Conservation (phyloP, 1,140 invertebrate species). For the Leucophenga varia region DNA sequence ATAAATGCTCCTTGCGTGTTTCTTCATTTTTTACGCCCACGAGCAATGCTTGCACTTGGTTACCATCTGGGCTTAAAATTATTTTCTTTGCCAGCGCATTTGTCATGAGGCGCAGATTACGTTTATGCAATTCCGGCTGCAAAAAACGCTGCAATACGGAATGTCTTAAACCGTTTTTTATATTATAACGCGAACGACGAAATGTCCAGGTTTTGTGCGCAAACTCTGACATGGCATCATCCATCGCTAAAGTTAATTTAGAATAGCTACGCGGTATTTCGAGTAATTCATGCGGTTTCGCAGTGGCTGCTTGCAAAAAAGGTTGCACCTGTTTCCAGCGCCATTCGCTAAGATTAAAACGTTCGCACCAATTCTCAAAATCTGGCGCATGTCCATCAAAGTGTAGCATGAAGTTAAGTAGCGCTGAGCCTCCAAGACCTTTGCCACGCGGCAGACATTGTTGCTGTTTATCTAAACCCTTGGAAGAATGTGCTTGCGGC, state of each 20-base stretch:
- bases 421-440: slow-evolving; percentile 70
- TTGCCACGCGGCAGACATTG: slow-evolving; percentile 68
- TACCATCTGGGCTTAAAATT: slow-evolving; percentile 32
- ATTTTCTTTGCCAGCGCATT: slow-evolving; percentile 64
- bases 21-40: slow-evolving; percentile 42
- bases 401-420: slow-evolving; percentile 70
- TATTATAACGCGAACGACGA: slow-evolving; percentile 61
- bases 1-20: slow-evolving; percentile 37
- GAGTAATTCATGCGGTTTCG: slow-evolving; percentile 22
- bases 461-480: slow-evolving; percentile 62
- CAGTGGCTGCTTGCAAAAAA: slow-evolving; percentile 30
- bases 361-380: slow-evolving; percentile 61
- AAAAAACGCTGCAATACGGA: slow-evolving; percentile 70
- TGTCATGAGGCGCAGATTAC: slow-evolving; percentile 70
- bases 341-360: slow-evolving; percentile 61
- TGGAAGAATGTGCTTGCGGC: slow-evolving; percentile 66
- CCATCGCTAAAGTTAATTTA: slow-evolving; percentile 58
- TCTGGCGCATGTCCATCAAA: slow-evolving; percentile 64
- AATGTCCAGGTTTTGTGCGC: slow-evolving; percentile 54
- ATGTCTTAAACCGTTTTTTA: slow-evolving; percentile 68
- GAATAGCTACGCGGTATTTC: slow-evolving; percentile 37
- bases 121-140: slow-evolving; percentile 62
- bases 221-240: slow-evolving; percentile 57
- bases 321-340: slow-evolving; percentile 29
- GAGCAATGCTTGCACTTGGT: slow-evolving; percentile 20